These are phyloP conservation scores for Austrolebias charrua DNA, from an alignment of 2,797 vertebrate species.

Conservation along the genomic window DNA sequence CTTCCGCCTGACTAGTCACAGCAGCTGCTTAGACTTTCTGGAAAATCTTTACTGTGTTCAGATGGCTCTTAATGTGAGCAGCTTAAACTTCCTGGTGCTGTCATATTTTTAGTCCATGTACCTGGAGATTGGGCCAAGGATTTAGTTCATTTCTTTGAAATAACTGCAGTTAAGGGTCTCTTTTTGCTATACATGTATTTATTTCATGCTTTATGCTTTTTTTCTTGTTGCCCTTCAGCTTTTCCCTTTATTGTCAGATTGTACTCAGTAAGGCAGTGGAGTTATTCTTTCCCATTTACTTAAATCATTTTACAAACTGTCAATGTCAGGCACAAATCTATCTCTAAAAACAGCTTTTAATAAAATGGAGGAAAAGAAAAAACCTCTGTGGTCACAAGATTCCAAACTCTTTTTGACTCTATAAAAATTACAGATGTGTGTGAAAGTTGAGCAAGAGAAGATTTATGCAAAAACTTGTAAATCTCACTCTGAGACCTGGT, in stretches of 20 bases:
- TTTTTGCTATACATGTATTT: neutral
- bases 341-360: no score
- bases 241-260: neutral
- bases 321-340: no score
- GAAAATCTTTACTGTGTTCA: neutral
- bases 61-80: neutral
- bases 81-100: neutral
- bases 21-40: neutral
- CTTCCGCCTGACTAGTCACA: neutral
- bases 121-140: neutral
- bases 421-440: no score
- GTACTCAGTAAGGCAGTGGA: neutral
- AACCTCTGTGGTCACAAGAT: no score
- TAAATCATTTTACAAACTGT: no score
- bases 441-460: no score
- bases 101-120: neutral
- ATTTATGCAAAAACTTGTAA: no score
- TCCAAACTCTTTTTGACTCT: no score
- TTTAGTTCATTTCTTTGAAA: neutral
- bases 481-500: no score
- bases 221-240: neutral
- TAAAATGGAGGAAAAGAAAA: no score
- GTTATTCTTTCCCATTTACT: no score
- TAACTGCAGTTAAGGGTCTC: neutral
- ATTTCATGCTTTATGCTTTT: no score